Conservation (phyloP, 2,113 vertebrate genomes). For the Lutjanus erythropterus region DNA sequence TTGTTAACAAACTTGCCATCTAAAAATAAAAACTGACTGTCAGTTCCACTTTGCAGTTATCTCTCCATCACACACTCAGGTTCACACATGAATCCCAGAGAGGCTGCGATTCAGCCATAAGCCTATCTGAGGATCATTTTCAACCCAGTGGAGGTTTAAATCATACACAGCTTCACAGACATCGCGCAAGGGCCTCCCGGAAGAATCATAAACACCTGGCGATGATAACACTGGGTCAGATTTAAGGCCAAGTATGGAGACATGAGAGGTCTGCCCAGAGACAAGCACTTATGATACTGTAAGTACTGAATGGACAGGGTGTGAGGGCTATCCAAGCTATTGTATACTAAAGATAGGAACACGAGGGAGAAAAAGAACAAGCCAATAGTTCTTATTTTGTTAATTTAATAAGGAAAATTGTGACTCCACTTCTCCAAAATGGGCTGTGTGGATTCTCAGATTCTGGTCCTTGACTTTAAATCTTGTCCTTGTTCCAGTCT, state of each 20-base stretch:
- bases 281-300: constrained; percentile 29
- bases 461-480: not conserved
- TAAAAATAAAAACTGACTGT: constrained; percentile 72
- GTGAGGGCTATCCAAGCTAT: not conserved
- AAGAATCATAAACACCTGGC: constrained; percentile 51
- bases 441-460: not conserved
- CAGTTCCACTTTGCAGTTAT: constrained; percentile 62
- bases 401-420: not conserved
- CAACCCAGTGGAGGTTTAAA: constrained; percentile 61
- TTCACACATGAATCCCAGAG: constrained; percentile 69
- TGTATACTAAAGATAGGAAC: not conserved
- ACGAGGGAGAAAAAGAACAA: not conserved
- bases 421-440: not conserved
- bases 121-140: constrained; percentile 57
- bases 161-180: constrained; percentile 41
- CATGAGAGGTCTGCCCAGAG: constrained; percentile 47
- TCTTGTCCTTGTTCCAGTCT: not conserved
- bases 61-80: constrained; percentile 58
- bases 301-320: not conserved
- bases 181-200: constrained; percentile 36
- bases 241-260: constrained; percentile 57
- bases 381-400: not conserved
- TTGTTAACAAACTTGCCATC: constrained; percentile 64
- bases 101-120: constrained; percentile 43
- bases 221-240: constrained; percentile 52